These are phyloP conservation scores for Callithrix jacchus DNA, from an alignment of 2,113 vertebrate genomes.

Conservation along the genomic window DNA sequence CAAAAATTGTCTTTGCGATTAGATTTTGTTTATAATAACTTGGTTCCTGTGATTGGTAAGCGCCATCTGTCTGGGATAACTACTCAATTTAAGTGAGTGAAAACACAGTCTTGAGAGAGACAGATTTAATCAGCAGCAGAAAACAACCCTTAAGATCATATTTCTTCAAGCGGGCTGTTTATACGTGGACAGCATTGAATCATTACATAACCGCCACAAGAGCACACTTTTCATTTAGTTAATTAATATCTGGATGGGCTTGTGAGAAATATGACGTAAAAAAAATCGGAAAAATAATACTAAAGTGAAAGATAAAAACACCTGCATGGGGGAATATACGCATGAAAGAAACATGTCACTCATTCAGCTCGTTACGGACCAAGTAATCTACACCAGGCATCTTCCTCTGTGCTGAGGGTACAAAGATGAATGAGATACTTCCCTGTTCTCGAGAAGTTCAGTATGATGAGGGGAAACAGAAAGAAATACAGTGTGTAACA, in stretches of 20 bases:
- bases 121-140: constrained; percentile 46
- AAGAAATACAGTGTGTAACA: not conserved
- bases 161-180: constrained; percentile 29
- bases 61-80: constrained; percentile 67
- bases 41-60: constrained; percentile 42
- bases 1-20: constrained; percentile 25
- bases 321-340: not conserved
- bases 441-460: not conserved
- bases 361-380: not conserved
- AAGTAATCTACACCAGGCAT: not conserved
- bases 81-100: constrained; percentile 58
- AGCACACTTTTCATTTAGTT: not conserved
- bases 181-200: not conserved
- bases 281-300: not conserved
- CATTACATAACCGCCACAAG: constrained; percentile 29
- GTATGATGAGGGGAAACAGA: not conserved
- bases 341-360: not conserved
- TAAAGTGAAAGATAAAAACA: not conserved
- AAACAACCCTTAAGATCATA: constrained; percentile 44
- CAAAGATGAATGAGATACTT: not conserved
- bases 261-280: not conserved
- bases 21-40: constrained; percentile 55
- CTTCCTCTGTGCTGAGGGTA: not conserved
- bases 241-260: not conserved
- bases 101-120: constrained; percentile 30